Evolutionary conservation across 1,140 invertebrate species (phyloP).

Genomic region (Metaphire vulgaris): DNA sequence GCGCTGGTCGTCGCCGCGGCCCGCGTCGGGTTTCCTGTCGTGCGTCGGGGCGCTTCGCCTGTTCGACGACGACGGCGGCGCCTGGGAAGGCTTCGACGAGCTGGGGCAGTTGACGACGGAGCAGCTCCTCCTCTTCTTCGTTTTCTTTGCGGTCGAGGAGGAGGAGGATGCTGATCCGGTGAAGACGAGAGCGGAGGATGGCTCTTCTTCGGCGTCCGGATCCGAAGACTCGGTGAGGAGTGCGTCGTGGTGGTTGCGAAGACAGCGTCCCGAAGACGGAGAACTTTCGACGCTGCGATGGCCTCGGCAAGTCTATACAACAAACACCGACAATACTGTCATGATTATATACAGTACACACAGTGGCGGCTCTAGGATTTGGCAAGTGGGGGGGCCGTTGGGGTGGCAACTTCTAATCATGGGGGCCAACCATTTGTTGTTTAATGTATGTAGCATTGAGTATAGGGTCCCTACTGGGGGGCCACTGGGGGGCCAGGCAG

Average conservation of each 20-base stretch:
- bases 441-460: too few species aligned
- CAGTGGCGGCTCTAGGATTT: too few species aligned
- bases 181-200: too few species aligned
- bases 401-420: too few species aligned
- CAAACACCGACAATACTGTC: too few species aligned
- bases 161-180: neutral
- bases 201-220: neutral
- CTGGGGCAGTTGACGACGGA: neutral
- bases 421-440: too few species aligned
- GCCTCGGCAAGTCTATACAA: too few species aligned
- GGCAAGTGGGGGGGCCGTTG: too few species aligned
- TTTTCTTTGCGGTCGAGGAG: neutral
- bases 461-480: too few species aligned
- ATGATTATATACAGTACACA: too few species aligned
- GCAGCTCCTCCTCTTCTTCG: neutral
- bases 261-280: neutral
- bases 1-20: too few species aligned
- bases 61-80: neutral
- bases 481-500: too few species aligned
- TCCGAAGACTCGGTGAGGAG: neutral
- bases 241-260: neutral
- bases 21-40: neutral
- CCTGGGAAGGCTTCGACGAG: neutral
- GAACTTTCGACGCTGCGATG: neutral
- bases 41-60: neutral